Conservation (phyloP, 2,888 invertebrate genomes). For the Idaea biselata region DNA sequence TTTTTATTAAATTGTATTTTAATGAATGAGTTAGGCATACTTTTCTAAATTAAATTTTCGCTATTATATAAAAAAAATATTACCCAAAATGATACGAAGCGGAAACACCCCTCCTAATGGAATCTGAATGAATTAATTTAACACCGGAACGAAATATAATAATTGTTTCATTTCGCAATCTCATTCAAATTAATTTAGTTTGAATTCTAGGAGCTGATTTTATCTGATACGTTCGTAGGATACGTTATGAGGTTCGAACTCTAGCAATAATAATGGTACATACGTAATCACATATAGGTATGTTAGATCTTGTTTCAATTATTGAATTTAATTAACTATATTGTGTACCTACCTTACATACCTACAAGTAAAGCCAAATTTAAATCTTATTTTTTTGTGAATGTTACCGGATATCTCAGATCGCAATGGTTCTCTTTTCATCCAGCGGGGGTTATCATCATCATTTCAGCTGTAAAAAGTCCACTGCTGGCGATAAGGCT, state of each 20-base stretch:
- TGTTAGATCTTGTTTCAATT: background rate
- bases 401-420: too few relatives aligned
- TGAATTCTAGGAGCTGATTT: background rate
- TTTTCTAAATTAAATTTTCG: background rate
- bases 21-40: background rate
- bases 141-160: conserved; percentile 10
- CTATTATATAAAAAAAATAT: background rate
- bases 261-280: too few relatives aligned
- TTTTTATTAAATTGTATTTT: too few relatives aligned
- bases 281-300: too few relatives aligned
- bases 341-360: too few relatives aligned
- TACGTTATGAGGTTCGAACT: too few relatives aligned
- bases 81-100: background rate
- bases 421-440: too few relatives aligned
- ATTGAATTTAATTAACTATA: background rate
- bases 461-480: too few relatives aligned
- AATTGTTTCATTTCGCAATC: conserved; percentile 12
- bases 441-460: too few relatives aligned
- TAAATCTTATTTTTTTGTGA: too few relatives aligned
- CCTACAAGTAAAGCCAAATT: too few relatives aligned
- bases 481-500: too few relatives aligned
- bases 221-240: background rate
- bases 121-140: conserved; percentile 2
- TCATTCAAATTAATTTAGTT: conserved; percentile 10
- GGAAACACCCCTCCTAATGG: background rate